Evolutionary conservation across 2,797 vertebrate genomes (phyloP), one percentile per base, ranked within the genome.

Genomic region (Coluber constrictor): DNA sequence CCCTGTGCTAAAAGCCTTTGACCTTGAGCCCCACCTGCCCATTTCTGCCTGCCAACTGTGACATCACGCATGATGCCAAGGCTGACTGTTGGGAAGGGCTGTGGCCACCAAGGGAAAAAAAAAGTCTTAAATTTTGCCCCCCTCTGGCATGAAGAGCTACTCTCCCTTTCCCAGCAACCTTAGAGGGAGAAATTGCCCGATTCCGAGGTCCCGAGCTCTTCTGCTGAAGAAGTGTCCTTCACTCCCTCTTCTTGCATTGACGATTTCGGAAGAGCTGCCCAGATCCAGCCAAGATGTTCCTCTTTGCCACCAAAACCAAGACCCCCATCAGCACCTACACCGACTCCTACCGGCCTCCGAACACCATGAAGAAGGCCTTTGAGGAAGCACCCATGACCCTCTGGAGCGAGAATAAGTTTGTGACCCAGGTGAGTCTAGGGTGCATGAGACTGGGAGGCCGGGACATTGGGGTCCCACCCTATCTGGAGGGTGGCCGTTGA

Each of bases 271-370:
- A 83, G 55, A 63, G 20, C 32, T 11, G 43, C 61, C 3, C 54
- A 59, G 92, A 70, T 60, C 74, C 18, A 43, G 1, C 91, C 92
- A 94, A 90, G 90, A 96, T 96, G 94, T 97, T 96, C 74, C 95
- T 96, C 91, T 96, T 96, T 25, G 94, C 95, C n/a, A 94, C 0
- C 32, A 97, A 97, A 83, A 95, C 96, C 94, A 97, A 96, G 94
- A 97, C 97, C 1, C 97, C 97, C 1, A 27, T 97, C 94, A 97
- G 97, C 94, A 97, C 97, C 93, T 98, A 97, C 90, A 95, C 90
- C 0, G 97, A 97, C 92, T 96, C 96, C 94, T 97, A 97, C 95
- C 93, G 96, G 92, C 95, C 95, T 0, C 97, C 97, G 0, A 91
- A 94, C 91, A 95, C 96, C 15, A 55, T 96, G 93, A 96, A 94